Evolutionary conservation across 2,797 vertebrate species (phyloP).

Genomic region (Lates japonicus): DNA sequence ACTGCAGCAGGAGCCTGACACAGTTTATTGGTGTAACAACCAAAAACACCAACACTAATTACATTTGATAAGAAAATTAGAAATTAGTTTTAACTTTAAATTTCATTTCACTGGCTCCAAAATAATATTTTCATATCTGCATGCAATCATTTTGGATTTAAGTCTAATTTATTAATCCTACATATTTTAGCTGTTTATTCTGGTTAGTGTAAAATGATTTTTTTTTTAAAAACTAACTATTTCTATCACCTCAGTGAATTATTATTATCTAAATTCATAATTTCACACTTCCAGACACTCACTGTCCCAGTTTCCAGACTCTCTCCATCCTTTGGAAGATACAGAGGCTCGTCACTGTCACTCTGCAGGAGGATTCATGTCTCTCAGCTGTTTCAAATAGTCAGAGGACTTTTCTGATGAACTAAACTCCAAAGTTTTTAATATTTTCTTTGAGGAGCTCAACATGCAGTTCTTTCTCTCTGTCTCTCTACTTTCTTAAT

Average conservation of each 20-base stretch:
- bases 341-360: not conserved
- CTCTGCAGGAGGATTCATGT: constrained; percentile 9
- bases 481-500: not conserved
- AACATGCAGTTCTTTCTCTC: not conserved
- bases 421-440: not conserved
- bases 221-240: not conserved
- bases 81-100: not conserved
- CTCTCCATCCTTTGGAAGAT: not conserved
- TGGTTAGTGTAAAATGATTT: not conserved
- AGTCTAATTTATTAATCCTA: not conserved
- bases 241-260: not conserved
- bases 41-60: constrained; percentile 6
- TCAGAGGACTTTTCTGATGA: constrained; percentile 12
- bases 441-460: not conserved
- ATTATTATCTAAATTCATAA: constrained; percentile 20
- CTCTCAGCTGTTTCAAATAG: constrained; percentile 29
- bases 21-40: not conserved
- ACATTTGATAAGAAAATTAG: not conserved
- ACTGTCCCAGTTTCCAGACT: constrained; percentile 28
- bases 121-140: not conserved
- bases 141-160: not conserved
- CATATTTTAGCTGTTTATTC: not conserved
- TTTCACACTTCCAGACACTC: constrained; percentile 7
- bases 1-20: not conserved
- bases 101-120: not conserved